phyloP scores from a whole-genome alignment of 2,888 invertebrate genomes.

The Neoascia interrupta region DNA sequence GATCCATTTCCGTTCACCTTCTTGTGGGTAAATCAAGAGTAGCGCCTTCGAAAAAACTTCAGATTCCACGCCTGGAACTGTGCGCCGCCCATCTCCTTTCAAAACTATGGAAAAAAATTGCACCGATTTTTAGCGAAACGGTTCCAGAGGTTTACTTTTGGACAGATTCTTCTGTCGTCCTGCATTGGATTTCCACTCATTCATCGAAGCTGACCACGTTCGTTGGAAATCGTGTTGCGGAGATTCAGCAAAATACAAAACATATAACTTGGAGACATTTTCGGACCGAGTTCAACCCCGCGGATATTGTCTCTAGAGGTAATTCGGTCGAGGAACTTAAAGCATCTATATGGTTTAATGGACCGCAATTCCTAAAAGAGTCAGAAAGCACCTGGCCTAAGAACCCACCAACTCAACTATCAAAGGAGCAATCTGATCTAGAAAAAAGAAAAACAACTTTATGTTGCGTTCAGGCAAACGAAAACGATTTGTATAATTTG shows the following conservation, averaged over 20 bases:
- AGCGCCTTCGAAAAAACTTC: slow-evolving; percentile 43
- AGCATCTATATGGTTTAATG: too few species aligned
- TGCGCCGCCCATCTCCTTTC: slow-evolving; percentile 42
- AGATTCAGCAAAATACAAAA: slow-evolving; percentile 36
- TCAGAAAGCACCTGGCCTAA: too few species aligned
- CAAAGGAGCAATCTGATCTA: too few species aligned
- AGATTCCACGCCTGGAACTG: slow-evolving; percentile 61
- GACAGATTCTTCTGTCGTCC: slow-evolving; percentile 60
- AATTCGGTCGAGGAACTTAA: neutral
- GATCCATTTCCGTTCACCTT: too few species aligned
- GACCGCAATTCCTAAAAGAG: too few species aligned
- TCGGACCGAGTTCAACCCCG: neutral
- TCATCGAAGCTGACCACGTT: slow-evolving; percentile 52
- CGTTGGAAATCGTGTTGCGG: slow-evolving; percentile 52
- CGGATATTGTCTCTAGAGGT: neutral
- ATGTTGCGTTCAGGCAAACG: too few species aligned
- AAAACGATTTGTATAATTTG: too few species aligned
- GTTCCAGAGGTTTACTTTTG: slow-evolving; percentile 26
- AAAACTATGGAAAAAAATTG: slow-evolving; percentile 19
- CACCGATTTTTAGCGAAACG: neutral
- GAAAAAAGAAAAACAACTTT: too few species aligned
- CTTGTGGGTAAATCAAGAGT: slow-evolving; percentile 49
- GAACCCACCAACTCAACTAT: too few species aligned
- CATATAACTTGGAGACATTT: slow-evolving; percentile 34
- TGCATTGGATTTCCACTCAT: slow-evolving; percentile 33